Conservation (phyloP, 2,888 invertebrate genomes). For the Hydropsyche betteni region DNA sequence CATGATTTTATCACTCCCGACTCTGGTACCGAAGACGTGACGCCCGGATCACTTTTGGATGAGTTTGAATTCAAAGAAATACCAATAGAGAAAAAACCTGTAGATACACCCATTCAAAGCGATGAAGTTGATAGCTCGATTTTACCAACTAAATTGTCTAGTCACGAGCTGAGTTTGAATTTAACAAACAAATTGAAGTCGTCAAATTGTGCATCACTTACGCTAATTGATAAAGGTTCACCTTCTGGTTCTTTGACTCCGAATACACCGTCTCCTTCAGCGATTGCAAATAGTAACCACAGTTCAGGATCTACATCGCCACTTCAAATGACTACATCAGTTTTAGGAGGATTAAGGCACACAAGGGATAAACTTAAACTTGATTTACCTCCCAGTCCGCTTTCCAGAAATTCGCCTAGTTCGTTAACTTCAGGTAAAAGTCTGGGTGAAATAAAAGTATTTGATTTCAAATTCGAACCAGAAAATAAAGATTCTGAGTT, state of each 20-base stretch:
- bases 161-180: conserved; percentile 25
- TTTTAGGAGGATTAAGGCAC: conserved; percentile 75
- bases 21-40: conserved; percentile 71
- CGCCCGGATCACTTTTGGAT: conserved; percentile 60
- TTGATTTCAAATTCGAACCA: conserved; percentile 50
- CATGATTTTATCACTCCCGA: conserved; percentile 69
- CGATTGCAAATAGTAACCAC: conserved; percentile 55
- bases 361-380: conserved; percentile 77
- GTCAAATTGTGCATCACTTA: conserved; percentile 55
- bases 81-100: background rate
- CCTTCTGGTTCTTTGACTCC: conserved; percentile 64
- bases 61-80: conserved; percentile 52
- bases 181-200: conserved; percentile 54
- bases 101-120: background rate
- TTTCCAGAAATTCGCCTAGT: conserved; percentile 63
- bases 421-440: conserved; percentile 59
- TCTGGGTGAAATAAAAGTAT: conserved; percentile 48
- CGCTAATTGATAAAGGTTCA: conserved; percentile 59
- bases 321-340: conserved; percentile 42
- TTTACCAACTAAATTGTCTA: background rate
- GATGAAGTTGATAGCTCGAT: background rate
- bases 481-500: background rate
- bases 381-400: conserved; percentile 71
- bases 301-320: conserved; percentile 54
- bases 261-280: conserved; percentile 58